Evolutionary conservation across 1,140 invertebrate species (phyloP).

Genomic region (silkworm (Bombyx mori)): DNA sequence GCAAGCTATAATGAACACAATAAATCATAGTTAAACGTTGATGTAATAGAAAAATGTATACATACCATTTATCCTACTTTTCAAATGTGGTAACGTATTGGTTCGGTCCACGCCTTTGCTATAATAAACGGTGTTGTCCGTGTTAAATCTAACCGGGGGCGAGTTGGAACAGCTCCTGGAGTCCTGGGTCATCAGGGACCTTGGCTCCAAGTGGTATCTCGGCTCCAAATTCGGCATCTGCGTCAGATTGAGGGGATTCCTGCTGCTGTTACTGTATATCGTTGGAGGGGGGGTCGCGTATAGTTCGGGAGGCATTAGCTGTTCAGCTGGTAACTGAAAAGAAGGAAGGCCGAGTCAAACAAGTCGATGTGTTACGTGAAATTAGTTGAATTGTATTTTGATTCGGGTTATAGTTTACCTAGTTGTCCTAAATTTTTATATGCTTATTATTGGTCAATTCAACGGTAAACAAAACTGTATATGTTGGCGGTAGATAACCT

Average conservation of each 20-base stretch:
- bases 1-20: too few relatives aligned
- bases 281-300: slow-evolving; percentile 31
- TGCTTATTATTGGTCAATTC: too few relatives aligned
- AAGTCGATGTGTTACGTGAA: too few relatives aligned
- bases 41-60: slow-evolving; percentile 1
- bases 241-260: slow-evolving; percentile 41
- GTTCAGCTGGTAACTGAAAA: slow-evolving; percentile 41
- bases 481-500: too few relatives aligned
- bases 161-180: slow-evolving; percentile 37
- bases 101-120: slow-evolving; percentile 36
- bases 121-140: slow-evolving; percentile 39
- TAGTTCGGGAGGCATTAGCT: slow-evolving; percentile 40
- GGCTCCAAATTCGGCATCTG: slow-evolving; percentile 48
- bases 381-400: too few relatives aligned
- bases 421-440: too few relatives aligned
- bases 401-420: too few relatives aligned
- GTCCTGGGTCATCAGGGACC: slow-evolving; percentile 19
- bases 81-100: slow-evolving; percentile 40
- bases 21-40: too few relatives aligned
- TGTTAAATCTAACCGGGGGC: slow-evolving; percentile 43
- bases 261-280: slow-evolving; percentile 43
- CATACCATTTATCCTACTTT: slow-evolving; percentile 35
- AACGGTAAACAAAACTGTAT: too few relatives aligned
- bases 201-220: slow-evolving; percentile 34
- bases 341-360: neutral